These are phyloP conservation scores for Hecatera dysodea DNA, from an alignment of 2,888 invertebrate genomes.

Conservation along the genomic window DNA sequence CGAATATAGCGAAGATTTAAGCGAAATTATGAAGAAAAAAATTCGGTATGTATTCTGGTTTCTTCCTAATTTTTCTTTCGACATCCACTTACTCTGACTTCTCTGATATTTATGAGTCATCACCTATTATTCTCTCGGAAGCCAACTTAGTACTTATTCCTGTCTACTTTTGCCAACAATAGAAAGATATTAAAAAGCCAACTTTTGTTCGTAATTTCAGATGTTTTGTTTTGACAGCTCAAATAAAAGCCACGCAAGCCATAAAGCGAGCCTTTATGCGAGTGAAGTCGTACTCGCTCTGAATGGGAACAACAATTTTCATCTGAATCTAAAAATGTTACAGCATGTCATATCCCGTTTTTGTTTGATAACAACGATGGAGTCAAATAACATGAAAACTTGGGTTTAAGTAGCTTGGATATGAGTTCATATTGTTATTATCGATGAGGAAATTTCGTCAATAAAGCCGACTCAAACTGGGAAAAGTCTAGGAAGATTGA, in stretches of 20 bases:
- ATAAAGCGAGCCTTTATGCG: slow-evolving; percentile 46
- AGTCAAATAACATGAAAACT: not conserved
- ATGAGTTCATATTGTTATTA: slow-evolving; percentile 2
- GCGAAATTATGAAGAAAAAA: too few relatives aligned
- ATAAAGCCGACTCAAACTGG: not conserved
- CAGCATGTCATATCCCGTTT: slow-evolving; percentile 19
- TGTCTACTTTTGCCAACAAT: not conserved
- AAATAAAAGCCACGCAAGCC: slow-evolving; percentile 37
- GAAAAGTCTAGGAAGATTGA: not conserved
- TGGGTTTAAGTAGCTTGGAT: slow-evolving; percentile 6
- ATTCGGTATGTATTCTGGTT: too few relatives aligned
- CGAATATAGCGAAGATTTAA: too few relatives aligned
- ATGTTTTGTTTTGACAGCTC: slow-evolving; percentile 11
- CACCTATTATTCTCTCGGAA: too few relatives aligned
- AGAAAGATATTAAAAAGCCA: not conserved
- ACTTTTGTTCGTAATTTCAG: slow-evolving; percentile 11
- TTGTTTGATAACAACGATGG: slow-evolving; percentile 26
- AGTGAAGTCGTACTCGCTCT: slow-evolving; percentile 32
- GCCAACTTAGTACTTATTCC: too few relatives aligned
- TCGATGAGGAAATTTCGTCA: not conserved
- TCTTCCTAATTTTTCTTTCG: too few relatives aligned
- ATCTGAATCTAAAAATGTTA: slow-evolving; percentile 53
- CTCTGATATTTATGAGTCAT: too few relatives aligned
- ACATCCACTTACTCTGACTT: too few relatives aligned
- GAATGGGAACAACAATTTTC: slow-evolving; percentile 51